A percentile compares a stretch with the other conserved stretches of the same genome.
Evolutionary conservation across 2,113 vertebrate genomes (phyloP).

Genomic region (Scalopus aquaticus): DNA sequence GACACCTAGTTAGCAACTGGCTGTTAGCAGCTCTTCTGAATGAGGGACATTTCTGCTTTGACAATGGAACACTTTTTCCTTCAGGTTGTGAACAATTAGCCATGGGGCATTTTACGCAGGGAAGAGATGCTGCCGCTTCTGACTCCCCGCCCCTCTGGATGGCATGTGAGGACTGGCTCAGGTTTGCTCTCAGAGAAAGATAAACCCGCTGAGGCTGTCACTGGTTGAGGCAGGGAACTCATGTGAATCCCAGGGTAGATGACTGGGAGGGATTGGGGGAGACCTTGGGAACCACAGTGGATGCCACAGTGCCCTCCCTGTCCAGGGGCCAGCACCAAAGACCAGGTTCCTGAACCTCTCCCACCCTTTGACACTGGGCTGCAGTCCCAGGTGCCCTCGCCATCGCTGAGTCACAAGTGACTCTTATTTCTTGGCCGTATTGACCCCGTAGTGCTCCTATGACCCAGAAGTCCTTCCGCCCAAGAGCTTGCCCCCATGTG

Average conservation of each 20-base stretch:
- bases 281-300: no score
- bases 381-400: not conserved
- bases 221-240: not conserved
- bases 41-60: not conserved
- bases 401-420: not conserved
- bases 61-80: not conserved
- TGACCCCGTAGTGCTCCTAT: not conserved
- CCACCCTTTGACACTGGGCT: not conserved
- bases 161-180: not conserved
- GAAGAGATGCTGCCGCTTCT: not conserved
- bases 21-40: not conserved
- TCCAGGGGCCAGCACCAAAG: not conserved
- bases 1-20: constrained; percentile 26
- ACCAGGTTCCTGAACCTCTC: not conserved
- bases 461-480: not conserved
- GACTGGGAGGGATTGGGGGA: rapidly evolving
- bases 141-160: not conserved
- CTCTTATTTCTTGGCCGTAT: not conserved
- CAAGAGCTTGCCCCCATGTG: not conserved
- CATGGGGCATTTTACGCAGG: not conserved
- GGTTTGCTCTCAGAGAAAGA: not conserved
- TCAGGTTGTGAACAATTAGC: not conserved
- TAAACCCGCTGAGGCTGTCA: not conserved
- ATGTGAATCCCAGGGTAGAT: not conserved
- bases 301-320: not conserved